Conservation (phyloP, 2,113 vertebrate genomes). For the Sardina pilchardus region DNA sequence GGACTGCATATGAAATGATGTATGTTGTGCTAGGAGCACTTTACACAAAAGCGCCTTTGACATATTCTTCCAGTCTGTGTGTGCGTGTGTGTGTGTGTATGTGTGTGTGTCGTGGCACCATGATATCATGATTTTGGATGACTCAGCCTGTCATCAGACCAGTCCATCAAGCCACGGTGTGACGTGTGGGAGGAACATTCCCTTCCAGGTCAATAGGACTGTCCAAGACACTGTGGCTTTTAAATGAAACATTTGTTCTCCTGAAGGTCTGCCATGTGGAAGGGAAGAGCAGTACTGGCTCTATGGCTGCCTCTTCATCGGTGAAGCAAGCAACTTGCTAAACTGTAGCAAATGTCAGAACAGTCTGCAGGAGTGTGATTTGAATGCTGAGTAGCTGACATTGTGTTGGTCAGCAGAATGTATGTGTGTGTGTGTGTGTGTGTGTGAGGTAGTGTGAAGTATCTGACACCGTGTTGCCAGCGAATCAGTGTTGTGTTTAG, state of each 20-base stretch:
- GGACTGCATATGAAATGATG: neutral
- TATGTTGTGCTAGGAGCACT: neutral
- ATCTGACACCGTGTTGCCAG: neutral
- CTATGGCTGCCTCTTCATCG: neutral
- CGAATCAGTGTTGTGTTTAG: neutral
- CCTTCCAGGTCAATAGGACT: conserved; percentile 22
- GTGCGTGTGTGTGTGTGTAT: conserved; percentile 24
- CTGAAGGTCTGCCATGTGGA: neutral
- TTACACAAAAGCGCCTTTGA: neutral
- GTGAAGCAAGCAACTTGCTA: neutral
- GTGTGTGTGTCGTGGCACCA: conserved; percentile 28
- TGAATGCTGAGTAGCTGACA: neutral
- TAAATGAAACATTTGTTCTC: neutral
- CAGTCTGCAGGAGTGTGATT: neutral
- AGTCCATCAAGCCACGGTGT: too few relatives aligned
- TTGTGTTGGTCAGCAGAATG: neutral
- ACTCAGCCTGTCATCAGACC: too few relatives aligned
- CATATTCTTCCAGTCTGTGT: neutral
- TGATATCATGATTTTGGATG: neutral
- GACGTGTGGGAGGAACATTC: neutral
- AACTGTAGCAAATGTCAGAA: neutral
- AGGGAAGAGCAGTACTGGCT: neutral
- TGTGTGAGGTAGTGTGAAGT: neutral
- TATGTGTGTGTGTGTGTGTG: neutral
- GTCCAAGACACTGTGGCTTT: neutral